Base-by-base conservation (phyloP, 2,888 invertebrate genomes). In the Byasa hedistus region DNA sequence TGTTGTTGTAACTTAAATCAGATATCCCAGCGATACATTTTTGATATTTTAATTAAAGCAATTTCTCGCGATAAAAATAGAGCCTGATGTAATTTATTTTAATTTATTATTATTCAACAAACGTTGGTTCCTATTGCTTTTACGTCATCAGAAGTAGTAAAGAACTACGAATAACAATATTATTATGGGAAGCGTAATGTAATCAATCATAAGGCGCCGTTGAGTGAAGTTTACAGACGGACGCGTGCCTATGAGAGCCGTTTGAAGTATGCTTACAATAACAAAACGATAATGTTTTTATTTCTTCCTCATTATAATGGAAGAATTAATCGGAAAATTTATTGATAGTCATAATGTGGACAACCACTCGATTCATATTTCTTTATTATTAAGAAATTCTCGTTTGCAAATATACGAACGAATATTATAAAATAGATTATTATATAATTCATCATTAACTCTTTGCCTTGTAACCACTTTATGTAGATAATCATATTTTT, bases 141-240 rank as follows among this genome's bases (percentile, higher is more conserved):
- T 70, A 73, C 73, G 71, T 73, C 73, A 75, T 69, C 71, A 67
- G 71, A 75, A 73, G 77, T 75, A 76, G 73, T 72, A 75, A 73
- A 75, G 78, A 76, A 77, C 77, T 79, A 75, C 76, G 73, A 76
- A 75, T 72, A 82, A 78, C 79, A 77, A 73, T 80, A 84, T 87
- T 86, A 86, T 79, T 85, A 88, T 89, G 86, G 81, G 73, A 81
- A 80, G 75, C 81, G 74, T 73, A 75, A 71, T 74, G 79, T 78
- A 76, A 89, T 91, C 89, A 89, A 90, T 90, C 89, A 87, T 77
- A 77, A 75, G 77, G 77, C 78, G 76, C 75, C 82, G 75, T 75
- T 79, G 80, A 80, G 78, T 76, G 76, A 72, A 77, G 75, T 87
- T 87, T 87, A 88, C 82, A 81, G 77, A 75, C 69, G 69, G 76